Evolutionary conservation across 2,888 invertebrate genomes (phyloP), one percentile per base, ranked within the genome.

Genomic region (Stictocephala bisonia): DNA sequence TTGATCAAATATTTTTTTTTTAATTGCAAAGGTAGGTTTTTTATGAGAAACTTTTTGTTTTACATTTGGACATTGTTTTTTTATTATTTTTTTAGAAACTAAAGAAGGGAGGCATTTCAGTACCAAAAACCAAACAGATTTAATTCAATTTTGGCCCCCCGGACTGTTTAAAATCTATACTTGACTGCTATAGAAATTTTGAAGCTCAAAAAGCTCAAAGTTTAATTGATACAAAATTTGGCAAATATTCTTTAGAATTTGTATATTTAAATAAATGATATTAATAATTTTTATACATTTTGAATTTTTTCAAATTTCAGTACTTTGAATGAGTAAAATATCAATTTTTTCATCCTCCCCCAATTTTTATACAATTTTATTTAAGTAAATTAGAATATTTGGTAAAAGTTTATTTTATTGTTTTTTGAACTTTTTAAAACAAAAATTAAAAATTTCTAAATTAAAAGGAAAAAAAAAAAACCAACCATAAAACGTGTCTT

Each of bases 121-220:
- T 58, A n/a, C 67, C 80, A 13, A 86, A 86, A 79, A 82, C 89
- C 70, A 91, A 91, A 81, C 85, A 88, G 0, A 87, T 87, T 82
- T 84, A 87, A 50, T 95, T 89, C 84, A 87, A 87, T 78, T 97
- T 97, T n/a, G n/a, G n/a, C n/a, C 83, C 85, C 88, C 7, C 86
- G 83, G 78, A 97, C 97, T 84, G 85, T 88, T 1, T 85, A 89
- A 78, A 87, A 86, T 3, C 83, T 95, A 72, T 86, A 88, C 79
- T 84, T 96, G 77, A 92, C 93, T 11, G 90, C 93, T 3, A 91
- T 93, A 22, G 95, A 97, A 83, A 92, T 95, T 82, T 86, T 97
- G 76, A 93, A 89, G 80, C 97, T 97, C 85, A 94, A 90, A 82
- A 93, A 90, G 81, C 85, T 84, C 78, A 86, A 86, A 74, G 4